Conservation (phyloP, 1,140 invertebrate species). For the Bombus consobrinus region DNA sequence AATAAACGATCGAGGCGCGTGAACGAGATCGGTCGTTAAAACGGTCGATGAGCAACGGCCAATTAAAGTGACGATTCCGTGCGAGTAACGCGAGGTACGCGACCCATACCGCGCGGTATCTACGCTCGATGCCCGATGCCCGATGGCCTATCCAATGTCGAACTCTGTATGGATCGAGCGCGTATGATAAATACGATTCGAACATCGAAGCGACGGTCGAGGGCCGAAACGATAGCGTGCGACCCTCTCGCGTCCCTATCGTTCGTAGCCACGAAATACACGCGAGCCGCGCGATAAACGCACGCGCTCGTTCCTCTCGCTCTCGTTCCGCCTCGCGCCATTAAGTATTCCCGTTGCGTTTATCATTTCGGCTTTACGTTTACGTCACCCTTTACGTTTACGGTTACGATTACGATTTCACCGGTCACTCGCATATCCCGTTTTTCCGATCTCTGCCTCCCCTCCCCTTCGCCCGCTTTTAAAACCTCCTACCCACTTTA, state of each 20-base stretch:
- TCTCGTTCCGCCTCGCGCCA: conserved; percentile 41
- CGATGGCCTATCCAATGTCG: conserved; percentile 53
- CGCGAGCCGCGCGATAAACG: neutral
- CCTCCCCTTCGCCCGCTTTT: too few species aligned
- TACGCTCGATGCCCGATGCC: conserved; percentile 39
- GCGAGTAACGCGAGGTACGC: neutral
- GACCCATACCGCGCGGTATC: conserved; percentile 17
- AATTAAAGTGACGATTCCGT: conserved; percentile 65
- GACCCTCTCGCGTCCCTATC: neutral
- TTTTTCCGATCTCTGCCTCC: neutral
- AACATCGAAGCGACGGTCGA: conserved; percentile 43
- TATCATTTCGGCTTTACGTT: conserved; percentile 68
- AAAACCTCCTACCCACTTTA: neutral
- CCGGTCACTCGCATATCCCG: neutral
- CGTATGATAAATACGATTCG: conserved; percentile 68
- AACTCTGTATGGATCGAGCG: conserved; percentile 39
- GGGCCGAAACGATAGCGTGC: neutral
- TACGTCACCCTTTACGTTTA: conserved; percentile 59
- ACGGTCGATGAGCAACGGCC: conserved; percentile 63
- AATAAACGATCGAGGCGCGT: conserved; percentile 47
- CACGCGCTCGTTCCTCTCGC: neutral
- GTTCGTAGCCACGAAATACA: neutral
- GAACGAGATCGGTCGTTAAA: conserved; percentile 64
- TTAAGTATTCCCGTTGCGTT: conserved; percentile 64
- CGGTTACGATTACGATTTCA: conserved; percentile 59